Conservation (phyloP, 1,140 invertebrate genomes). For the Cherax destructor region DNA sequence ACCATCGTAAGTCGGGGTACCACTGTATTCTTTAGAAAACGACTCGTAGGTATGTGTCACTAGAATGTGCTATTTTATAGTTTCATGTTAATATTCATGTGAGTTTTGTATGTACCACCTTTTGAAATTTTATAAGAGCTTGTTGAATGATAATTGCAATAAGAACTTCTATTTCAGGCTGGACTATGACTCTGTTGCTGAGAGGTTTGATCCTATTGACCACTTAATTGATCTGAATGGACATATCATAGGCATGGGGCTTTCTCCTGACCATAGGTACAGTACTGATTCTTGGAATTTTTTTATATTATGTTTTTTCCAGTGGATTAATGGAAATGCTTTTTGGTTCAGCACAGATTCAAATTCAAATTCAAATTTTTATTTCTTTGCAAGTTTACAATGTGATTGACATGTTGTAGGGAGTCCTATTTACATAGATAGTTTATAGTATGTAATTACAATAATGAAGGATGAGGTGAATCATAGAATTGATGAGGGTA, state of each 20-base stretch:
- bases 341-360: not conserved
- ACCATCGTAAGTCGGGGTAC: too few relatives aligned
- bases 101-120: not conserved
- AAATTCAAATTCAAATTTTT: too few relatives aligned
- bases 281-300: not conserved
- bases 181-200: constrained; percentile 82
- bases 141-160: not conserved
- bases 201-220: constrained; percentile 87
- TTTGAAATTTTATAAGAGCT: too few relatives aligned
- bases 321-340: not conserved
- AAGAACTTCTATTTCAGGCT: constrained; percentile 78
- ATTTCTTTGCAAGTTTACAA: too few relatives aligned
- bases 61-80: not conserved
- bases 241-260: constrained; percentile 91
- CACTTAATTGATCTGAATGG: constrained; percentile 91
- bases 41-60: too few relatives aligned
- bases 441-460: too few relatives aligned
- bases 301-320: not conserved
- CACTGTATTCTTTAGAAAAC: too few relatives aligned
- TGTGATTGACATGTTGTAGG: too few relatives aligned
- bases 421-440: too few relatives aligned
- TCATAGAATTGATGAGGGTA: too few relatives aligned
- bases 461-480: too few relatives aligned
- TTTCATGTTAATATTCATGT: not conserved
- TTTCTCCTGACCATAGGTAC: constrained; percentile 90